Percentiles rank a stretch among this genome's conserved stretches.
Conservation (phyloP, 2,888 invertebrate genomes). For the Monochamus alternatus region DNA sequence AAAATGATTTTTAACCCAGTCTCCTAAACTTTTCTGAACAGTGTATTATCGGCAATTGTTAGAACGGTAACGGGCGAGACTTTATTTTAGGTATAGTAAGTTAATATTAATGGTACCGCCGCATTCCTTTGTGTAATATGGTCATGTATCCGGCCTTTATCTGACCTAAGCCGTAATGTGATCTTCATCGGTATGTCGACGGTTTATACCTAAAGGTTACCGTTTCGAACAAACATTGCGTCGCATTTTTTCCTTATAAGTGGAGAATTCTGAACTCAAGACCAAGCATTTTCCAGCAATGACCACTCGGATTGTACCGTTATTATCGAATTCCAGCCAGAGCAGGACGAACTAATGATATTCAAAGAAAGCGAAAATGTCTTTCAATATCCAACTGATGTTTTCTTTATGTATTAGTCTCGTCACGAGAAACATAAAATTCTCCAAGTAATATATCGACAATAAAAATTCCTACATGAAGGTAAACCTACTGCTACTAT, state of each 20-base stretch:
- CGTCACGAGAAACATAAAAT: too few relatives aligned
- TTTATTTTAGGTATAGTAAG: neutral
- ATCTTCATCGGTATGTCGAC: slow-evolving; percentile 12
- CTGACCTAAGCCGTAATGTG: slow-evolving; percentile 2
- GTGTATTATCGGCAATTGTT: slow-evolving; percentile 2
- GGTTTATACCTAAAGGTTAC: slow-evolving; percentile 10
- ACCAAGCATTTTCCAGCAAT: too few relatives aligned
- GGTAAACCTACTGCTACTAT: slow-evolving; percentile 20
- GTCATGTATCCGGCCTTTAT: slow-evolving; percentile 13
- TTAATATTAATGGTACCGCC: slow-evolving; percentile 14
- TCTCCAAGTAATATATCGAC: slow-evolving; percentile 5
- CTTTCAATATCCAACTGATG: too few relatives aligned
- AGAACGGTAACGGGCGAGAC: slow-evolving; percentile 1
- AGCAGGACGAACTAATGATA: too few relatives aligned
- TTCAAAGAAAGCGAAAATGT: too few relatives aligned
- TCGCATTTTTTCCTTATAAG: neutral
- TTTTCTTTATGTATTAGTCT: too few relatives aligned
- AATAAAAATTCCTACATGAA: slow-evolving; percentile 4
- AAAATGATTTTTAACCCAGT: neutral
- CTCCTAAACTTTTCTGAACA: neutral
- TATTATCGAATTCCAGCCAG: too few relatives aligned
- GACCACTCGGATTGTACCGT: too few relatives aligned
- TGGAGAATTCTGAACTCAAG: neutral
- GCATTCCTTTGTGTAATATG: slow-evolving; percentile 18
- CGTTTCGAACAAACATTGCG: neutral